Base-by-base conservation (phyloP, 2,113 vertebrate species). In the Channa argus region DNA sequence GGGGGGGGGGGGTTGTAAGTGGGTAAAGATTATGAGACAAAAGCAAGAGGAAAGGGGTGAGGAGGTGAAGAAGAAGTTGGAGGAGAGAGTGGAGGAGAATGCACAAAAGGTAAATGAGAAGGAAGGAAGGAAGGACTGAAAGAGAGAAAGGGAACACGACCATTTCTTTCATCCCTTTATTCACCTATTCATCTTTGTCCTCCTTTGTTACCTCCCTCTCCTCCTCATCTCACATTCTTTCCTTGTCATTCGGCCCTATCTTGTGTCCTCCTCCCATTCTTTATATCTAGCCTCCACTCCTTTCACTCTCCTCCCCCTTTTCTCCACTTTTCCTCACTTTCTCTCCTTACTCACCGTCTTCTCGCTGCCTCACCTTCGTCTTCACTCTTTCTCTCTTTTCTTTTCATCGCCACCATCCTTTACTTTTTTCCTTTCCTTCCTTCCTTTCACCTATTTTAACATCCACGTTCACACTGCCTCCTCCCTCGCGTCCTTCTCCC, bases 1-100 rank as follows among this genome's bases (percentile, higher is more conserved):
- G 39, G 24, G 1, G n/a, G 51, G 37, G 38, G 61, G n/a, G 37
- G 53, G 37, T 6, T 34, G 8, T 37, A 64, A 67, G 61, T n/a
- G 71, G 43, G 52, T 41, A 45, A 67, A 56, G 66, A 77, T 62
- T 36, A 79, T 6, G 54, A 80, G 77, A 83, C 69, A 83, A 77
- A 76, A 72, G 74, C 34, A 33, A 65, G 52, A 64, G 54, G 37
- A 58, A 39, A 74, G 77, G 14, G 63, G 47, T 3, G 51, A 24
- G 24, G 24, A 24, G 24, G 24, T 24, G 24, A 24, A 24, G 54
- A 54, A 37, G 14, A 39, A 64, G n/a, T 50, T 24, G 51, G 41
- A 9, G 3, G 39, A 13, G n/a, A 12, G 4, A 10, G 13, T 34
- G 12, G 12, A 5, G 12, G 8, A 44, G 10, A 13, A 39, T 24